These are phyloP conservation scores for Nannospalax galili DNA, from an alignment of 2,113 vertebrate species.

Conservation along the genomic window DNA sequence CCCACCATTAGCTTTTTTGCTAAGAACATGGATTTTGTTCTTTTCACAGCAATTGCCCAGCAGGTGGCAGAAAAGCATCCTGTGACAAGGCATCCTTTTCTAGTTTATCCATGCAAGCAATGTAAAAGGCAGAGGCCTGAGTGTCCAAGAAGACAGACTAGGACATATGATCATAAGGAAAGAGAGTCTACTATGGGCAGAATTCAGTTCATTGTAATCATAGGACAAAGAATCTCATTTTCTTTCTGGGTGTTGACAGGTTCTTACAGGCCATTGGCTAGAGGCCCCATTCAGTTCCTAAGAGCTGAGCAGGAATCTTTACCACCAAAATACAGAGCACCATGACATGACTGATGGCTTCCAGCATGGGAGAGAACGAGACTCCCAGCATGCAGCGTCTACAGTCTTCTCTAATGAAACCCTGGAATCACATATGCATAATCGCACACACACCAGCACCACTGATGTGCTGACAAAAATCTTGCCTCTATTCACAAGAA, in stretches of 20 bases:
- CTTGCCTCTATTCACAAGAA: not conserved
- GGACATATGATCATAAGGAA: too few relatives aligned
- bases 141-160: accelerated
- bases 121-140: too few relatives aligned
- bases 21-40: not conserved
- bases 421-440: not conserved
- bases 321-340: not conserved
- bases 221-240: not conserved
- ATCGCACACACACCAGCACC: too few relatives aligned
- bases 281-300: not conserved
- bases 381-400: not conserved
- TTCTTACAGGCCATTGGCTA: not conserved
- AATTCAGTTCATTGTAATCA: not conserved
- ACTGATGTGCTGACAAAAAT: not conserved
- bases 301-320: not conserved
- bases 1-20: not conserved
- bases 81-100: not conserved
- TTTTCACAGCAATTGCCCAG: not conserved
- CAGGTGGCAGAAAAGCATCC: conserved; percentile 41
- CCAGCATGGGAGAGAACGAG: not conserved
- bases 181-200: not conserved
- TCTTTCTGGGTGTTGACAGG: not conserved
- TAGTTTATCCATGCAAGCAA: not conserved
- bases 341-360: not conserved
- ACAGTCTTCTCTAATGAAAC: not conserved